phyloP scores from a whole-genome alignment of 2,797 vertebrate genomes.

The Bovichtus diacanthus region DNA sequence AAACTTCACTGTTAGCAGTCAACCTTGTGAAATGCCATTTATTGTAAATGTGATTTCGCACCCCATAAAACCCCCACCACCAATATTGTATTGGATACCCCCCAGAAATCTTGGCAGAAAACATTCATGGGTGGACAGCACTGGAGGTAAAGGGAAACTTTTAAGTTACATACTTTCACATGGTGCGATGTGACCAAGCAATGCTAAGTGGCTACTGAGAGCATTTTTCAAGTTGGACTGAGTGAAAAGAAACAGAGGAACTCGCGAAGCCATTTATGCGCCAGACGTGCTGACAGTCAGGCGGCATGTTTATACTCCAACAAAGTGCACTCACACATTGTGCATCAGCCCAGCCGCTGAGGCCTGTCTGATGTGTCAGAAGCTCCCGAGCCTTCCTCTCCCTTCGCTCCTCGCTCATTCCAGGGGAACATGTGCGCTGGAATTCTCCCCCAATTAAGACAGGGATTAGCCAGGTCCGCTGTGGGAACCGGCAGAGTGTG shows the following conservation, averaged over 20 bases:
- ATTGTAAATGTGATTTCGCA: neutral
- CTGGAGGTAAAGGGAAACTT: neutral
- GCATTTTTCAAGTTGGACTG: slow-evolving; percentile 29
- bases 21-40: no score
- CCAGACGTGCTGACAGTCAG: slow-evolving; percentile 71
- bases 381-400: slow-evolving; percentile 48
- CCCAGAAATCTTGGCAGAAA: neutral
- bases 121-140: neutral
- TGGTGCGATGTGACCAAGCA: slow-evolving; percentile 38
- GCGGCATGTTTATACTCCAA: slow-evolving; percentile 63
- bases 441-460: slow-evolving; percentile 90
- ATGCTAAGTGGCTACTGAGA: slow-evolving; percentile 50
- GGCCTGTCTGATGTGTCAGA: slow-evolving; percentile 68
- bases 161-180: slow-evolving; percentile 17
- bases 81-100: neutral
- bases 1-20: no score
- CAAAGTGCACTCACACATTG: slow-evolving; percentile 65
- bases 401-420: slow-evolving; percentile 66
- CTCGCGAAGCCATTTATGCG: slow-evolving; percentile 45
- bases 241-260: slow-evolving; percentile 22
- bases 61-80: neutral
- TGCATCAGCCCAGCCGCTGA: slow-evolving; percentile 65
- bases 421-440: slow-evolving; percentile 83
- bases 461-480: slow-evolving; percentile 86
- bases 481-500: slow-evolving; percentile 87